Evolutionary conservation across 2,888 invertebrate species (phyloP).

Genomic region (Tinea trinotella): DNA sequence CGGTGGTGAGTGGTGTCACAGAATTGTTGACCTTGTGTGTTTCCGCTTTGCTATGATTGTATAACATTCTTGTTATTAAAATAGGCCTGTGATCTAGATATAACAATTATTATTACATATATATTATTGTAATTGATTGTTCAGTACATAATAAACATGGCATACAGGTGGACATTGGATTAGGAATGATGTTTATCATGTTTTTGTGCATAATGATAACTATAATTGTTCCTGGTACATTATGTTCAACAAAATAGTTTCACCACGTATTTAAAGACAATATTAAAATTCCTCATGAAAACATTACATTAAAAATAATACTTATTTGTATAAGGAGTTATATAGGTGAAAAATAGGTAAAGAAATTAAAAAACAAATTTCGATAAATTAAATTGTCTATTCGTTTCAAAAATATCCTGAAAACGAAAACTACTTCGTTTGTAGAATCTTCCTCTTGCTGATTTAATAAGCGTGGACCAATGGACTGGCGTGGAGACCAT

Average conservation of each 20-base stretch:
- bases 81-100: neutral
- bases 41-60: neutral
- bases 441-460: conserved; percentile 37
- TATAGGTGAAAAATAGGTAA: neutral
- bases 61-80: neutral
- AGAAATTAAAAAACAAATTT: neutral
- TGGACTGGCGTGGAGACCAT: conserved; percentile 26
- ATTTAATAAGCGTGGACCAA: conserved; percentile 39
- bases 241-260: too few relatives aligned
- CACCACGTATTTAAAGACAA: too few relatives aligned
- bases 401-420: conserved; percentile 45
- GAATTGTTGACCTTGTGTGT: neutral
- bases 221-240: too few relatives aligned
- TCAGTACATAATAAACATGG: too few relatives aligned
- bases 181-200: too few relatives aligned
- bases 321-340: neutral
- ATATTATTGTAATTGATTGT: too few relatives aligned
- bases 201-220: too few relatives aligned
- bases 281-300: too few relatives aligned
- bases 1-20: conserved; percentile 1
- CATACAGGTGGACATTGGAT: too few relatives aligned
- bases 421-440: conserved; percentile 56
- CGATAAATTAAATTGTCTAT: conserved; percentile 40
- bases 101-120: neutral
- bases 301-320: too few relatives aligned